These are phyloP conservation scores for Propsilocerus akamusi DNA, from an alignment of 1,140 invertebrate species.

Conservation along the genomic window DNA sequence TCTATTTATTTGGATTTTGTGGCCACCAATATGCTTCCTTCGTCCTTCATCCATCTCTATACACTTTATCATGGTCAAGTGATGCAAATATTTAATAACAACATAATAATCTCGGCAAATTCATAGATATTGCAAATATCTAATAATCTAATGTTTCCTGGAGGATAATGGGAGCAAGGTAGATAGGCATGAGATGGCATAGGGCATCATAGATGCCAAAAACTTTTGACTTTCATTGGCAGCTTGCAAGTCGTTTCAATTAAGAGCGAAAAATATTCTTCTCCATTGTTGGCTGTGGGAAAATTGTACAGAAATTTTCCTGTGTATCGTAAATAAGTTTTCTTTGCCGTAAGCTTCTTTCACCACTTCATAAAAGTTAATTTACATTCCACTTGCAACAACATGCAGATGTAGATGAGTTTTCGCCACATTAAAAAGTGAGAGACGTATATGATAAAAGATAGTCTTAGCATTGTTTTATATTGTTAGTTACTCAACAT, in stretches of 20 bases:
- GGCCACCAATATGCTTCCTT: background rate
- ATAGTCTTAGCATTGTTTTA: too few relatives aligned
- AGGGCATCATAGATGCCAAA: background rate
- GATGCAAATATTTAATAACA: constrained; percentile 1
- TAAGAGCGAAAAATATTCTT: background rate
- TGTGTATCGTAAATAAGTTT: constrained; percentile 2
- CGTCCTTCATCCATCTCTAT: background rate
- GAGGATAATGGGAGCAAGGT: background rate
- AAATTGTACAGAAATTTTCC: too few relatives aligned
- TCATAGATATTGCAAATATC: constrained; percentile 3
- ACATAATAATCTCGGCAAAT: constrained; percentile 2
- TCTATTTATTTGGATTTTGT: too few relatives aligned
- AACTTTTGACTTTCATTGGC: background rate
- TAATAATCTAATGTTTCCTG: background rate
- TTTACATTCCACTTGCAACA: too few relatives aligned
- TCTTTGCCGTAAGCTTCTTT: background rate
- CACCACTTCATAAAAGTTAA: too few relatives aligned
- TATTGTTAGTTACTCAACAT: too few relatives aligned
- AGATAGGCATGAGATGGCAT: background rate
- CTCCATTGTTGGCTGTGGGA: too few relatives aligned
- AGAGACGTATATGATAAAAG: too few relatives aligned
- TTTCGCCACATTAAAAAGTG: too few relatives aligned
- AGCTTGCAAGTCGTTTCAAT: background rate
- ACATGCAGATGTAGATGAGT: too few relatives aligned
- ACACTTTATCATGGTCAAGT: background rate